Evolutionary conservation across 1,140 invertebrate species (phyloP).

Genomic region (Platyscapa corneri): DNA sequence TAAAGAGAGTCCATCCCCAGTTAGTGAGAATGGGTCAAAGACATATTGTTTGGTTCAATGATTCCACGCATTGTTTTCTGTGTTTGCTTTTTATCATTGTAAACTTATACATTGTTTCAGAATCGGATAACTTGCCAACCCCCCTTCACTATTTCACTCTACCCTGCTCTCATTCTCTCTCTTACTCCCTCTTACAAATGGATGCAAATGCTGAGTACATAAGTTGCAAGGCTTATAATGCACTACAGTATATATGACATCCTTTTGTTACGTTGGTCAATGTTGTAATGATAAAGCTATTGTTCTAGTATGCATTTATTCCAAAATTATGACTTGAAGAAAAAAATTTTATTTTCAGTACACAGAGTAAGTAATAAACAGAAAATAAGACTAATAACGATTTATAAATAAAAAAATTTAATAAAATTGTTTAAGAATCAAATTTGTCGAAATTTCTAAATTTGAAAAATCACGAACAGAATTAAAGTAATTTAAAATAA

Average conservation of each 20-base stretch:
- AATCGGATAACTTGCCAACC: not conserved
- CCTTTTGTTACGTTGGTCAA: not conserved
- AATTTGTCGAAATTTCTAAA: no score
- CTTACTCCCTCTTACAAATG: not conserved
- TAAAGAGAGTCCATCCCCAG: slow-evolving; percentile 56
- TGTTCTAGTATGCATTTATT: no score
- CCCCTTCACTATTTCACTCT: not conserved
- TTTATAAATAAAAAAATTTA: no score
- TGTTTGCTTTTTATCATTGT: slow-evolving; percentile 74
- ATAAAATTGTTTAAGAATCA: no score
- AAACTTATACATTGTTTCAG: slow-evolving; percentile 70
- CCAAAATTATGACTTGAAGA: no score
- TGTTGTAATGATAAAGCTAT: no score
- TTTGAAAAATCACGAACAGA: no score
- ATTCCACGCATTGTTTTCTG: slow-evolving; percentile 69
- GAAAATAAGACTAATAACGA: no score
- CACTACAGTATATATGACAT: not conserved
- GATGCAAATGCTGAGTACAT: not conserved
- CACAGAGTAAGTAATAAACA: no score
- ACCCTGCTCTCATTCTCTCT: not conserved
- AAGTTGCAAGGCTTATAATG: not conserved
- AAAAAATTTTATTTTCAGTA: no score
- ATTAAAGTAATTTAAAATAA: no score
- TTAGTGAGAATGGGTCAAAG: slow-evolving; percentile 58
- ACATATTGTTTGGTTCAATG: slow-evolving; percentile 73